Evolutionary conservation across 1,140 invertebrate species (phyloP).

Genomic region (Diploscapter pachys): DNA sequence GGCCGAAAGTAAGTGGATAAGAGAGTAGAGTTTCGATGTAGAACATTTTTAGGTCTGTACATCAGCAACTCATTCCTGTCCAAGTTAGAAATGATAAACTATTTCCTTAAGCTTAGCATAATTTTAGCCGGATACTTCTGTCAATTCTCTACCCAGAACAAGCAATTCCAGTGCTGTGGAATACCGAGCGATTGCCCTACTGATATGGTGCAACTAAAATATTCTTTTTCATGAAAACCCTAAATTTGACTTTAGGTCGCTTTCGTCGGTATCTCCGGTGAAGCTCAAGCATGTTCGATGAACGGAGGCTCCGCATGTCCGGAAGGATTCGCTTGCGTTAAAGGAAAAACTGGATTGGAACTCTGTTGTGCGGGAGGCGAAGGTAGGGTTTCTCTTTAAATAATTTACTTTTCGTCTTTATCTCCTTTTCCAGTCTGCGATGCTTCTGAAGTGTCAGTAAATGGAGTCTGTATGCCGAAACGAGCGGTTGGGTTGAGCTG

Average conservation of each 20-base stretch:
- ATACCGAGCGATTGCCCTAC: slow-evolving; percentile 31
- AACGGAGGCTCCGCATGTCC: slow-evolving; percentile 34
- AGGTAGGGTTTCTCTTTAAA: not conserved
- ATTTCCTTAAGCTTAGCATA: slow-evolving; percentile 32
- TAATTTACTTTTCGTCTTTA: not conserved
- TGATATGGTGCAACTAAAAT: slow-evolving; percentile 10
- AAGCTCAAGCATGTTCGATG: slow-evolving; percentile 32
- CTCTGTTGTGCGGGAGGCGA: slow-evolving; percentile 38
- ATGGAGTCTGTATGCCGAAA: slow-evolving; percentile 30
- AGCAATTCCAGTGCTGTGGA: slow-evolving; percentile 41
- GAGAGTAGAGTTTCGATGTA: too few relatives aligned
- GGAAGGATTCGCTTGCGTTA: slow-evolving; percentile 35
- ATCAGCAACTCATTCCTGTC: slow-evolving; percentile 30
- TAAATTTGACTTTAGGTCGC: slow-evolving; percentile 21
- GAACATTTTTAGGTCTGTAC: slow-evolving; percentile 17
- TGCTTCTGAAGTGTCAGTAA: slow-evolving; percentile 26
- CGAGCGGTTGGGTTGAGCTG: slow-evolving; percentile 26
- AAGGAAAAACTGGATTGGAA: slow-evolving; percentile 26
- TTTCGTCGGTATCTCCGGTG: slow-evolving; percentile 36
- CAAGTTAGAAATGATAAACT: slow-evolving; percentile 8
- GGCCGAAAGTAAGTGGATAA: slow-evolving; percentile 16
- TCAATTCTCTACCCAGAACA: slow-evolving; percentile 31
- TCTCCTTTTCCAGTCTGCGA: slow-evolving; percentile 17
- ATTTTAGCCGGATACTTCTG: slow-evolving; percentile 25
- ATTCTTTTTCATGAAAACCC: not conserved